Percentiles rank a stretch among this genome's conserved stretches.
Conservation (phyloP, 2,888 invertebrate species). For the Marronus borbonicus region DNA sequence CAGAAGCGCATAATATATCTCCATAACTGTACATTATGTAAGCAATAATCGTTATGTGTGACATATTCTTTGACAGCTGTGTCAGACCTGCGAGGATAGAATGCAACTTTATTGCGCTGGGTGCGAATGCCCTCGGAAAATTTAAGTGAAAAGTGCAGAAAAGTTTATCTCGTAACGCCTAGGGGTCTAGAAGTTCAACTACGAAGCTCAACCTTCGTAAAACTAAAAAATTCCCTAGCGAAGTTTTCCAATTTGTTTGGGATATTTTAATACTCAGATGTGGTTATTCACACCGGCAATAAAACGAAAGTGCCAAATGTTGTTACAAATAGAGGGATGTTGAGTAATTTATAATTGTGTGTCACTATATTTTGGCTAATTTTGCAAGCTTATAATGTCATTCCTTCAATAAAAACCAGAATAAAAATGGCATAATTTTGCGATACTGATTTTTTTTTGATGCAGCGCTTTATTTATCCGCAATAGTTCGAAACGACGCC, state of each 20-base stretch:
- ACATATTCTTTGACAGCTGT: conserved; percentile 24
- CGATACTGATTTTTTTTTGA: too few relatives aligned
- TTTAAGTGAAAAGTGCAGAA: conserved; percentile 29
- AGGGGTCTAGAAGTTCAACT: conserved; percentile 7
- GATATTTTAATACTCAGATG: conserved; percentile 10
- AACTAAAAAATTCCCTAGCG: not conserved
- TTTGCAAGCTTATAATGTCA: too few relatives aligned
- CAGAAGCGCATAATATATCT: conserved; percentile 10
- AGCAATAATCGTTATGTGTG: conserved; percentile 22
- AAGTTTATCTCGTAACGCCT: conserved; percentile 22
- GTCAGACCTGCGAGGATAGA: conserved; percentile 15
- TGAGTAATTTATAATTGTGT: not conserved
- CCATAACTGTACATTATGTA: conserved; percentile 11
- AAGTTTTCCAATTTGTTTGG: not conserved
- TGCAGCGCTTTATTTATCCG: too few relatives aligned
- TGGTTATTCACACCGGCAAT: not conserved
- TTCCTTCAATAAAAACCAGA: too few relatives aligned
- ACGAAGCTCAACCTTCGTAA: not conserved
- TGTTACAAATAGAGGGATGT: not conserved
- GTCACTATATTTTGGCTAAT: too few relatives aligned
- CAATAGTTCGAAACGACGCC: too few relatives aligned
- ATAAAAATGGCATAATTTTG: too few relatives aligned
- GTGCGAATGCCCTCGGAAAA: not conserved
- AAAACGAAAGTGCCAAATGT: too few relatives aligned
- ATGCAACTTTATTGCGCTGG: conserved; percentile 20